Evolutionary conservation across 2,888 invertebrate genomes (phyloP).

Genomic region (Odontomyia ornata): DNA sequence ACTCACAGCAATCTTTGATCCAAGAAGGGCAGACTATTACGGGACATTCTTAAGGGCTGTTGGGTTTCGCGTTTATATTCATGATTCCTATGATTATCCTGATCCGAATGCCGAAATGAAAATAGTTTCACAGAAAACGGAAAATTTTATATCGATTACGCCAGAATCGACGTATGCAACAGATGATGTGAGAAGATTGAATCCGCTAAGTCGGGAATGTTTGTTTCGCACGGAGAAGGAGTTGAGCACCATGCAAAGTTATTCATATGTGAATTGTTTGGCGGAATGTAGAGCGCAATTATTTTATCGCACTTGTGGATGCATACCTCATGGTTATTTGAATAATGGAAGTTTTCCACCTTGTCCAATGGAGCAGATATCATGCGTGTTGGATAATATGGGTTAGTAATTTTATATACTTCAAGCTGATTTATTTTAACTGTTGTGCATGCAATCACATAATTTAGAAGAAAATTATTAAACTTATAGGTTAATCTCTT

Average conservation of each 20-base stretch:
- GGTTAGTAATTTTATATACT: too few species aligned
- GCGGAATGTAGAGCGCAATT: constrained; percentile 67
- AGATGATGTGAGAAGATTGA: constrained; percentile 65
- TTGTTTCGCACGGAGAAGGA: constrained; percentile 68
- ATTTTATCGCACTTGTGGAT: constrained; percentile 67
- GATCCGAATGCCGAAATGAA: constrained; percentile 71
- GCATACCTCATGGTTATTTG: constrained; percentile 70
- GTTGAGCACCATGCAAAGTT: constrained; percentile 62
- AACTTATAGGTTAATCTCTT: too few species aligned
- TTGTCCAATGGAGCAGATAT: constrained; percentile 56
- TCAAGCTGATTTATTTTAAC: too few species aligned
- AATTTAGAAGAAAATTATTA: too few species aligned
- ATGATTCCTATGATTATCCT: constrained; percentile 72
- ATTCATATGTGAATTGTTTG: constrained; percentile 75
- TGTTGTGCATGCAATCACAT: too few species aligned
- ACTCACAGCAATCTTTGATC: constrained; percentile 69
- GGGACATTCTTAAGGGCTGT: constrained; percentile 70
- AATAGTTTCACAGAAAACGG: constrained; percentile 67
- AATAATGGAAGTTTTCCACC: constrained; percentile 59
- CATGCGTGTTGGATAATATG: constrained; percentile 57
- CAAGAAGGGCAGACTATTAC: constrained; percentile 70
- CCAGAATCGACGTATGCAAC: constrained; percentile 74
- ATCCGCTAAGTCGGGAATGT: constrained; percentile 67
- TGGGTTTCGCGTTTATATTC: constrained; percentile 72
- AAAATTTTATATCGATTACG: constrained; percentile 71